These are phyloP conservation scores for Emmelina monodactyla DNA, from an alignment of 2,888 invertebrate genomes.

Conservation along the genomic window DNA sequence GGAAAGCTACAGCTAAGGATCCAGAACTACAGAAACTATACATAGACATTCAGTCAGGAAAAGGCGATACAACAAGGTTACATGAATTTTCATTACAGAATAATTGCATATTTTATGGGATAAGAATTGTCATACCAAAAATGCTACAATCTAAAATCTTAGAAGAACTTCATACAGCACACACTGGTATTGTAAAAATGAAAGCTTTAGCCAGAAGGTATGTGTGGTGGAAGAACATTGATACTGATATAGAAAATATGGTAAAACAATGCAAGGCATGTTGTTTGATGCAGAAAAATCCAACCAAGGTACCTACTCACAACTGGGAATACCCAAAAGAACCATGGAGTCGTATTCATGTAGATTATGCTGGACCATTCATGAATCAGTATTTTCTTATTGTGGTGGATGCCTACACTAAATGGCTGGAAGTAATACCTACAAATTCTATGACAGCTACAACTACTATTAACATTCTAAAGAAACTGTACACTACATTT, in stretches of 20 bases:
- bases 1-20: conserved; percentile 10
- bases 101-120: conserved; percentile 11
- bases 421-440: conserved; percentile 4
- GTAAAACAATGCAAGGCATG: conserved; percentile 12
- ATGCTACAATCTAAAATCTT: conserved; percentile 5
- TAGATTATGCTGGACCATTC: conserved; percentile 17
- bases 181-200: conserved; percentile 21
- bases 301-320: conserved; percentile 12
- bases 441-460: conserved; percentile 11
- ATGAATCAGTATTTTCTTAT: conserved; percentile 11
- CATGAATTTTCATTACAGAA: background rate
- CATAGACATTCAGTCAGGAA: conserved; percentile 7
- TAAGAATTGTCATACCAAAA: conserved; percentile 8
- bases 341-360: conserved; percentile 21
- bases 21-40: conserved; percentile 7
- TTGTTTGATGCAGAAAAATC: conserved; percentile 9
- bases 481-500: conserved; percentile 6
- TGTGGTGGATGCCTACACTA: too few relatives aligned
- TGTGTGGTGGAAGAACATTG: conserved; percentile 17
- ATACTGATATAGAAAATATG: conserved; percentile 17
- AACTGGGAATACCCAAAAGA: conserved; percentile 12
- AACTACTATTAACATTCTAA: conserved; percentile 9
- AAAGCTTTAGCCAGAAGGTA: conserved; percentile 17
- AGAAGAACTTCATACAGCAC: conserved; percentile 12
- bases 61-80: conserved; percentile 4